phyloP scores from a whole-genome alignment of 1,140 invertebrate species.

The Conopomorpha cramerella region DNA sequence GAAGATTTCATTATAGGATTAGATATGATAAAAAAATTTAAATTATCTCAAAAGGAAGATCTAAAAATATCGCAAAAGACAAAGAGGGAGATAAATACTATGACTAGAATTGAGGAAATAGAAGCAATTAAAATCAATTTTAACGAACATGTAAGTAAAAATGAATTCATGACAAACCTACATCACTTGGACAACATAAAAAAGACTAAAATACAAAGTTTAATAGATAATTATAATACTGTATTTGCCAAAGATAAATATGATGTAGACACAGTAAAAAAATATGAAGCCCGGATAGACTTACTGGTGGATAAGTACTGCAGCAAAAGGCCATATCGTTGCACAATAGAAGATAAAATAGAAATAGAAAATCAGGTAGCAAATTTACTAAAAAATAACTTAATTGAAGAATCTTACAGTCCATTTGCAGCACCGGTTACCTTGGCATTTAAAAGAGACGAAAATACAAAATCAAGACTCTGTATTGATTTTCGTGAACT shows the following conservation, averaged over 20 bases:
- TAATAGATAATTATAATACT: conserved; percentile 13
- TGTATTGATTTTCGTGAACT: too few species aligned
- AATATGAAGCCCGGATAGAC: conserved; percentile 15
- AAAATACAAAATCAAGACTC: too few species aligned
- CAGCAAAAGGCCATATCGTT: conserved; percentile 22
- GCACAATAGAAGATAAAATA: conserved; percentile 22
- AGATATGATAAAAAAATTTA: conserved; percentile 47
- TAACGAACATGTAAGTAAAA: conserved; percentile 15
- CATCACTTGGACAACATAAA: conserved; percentile 13
- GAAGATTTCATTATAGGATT: conserved; percentile 39
- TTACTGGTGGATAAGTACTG: conserved; percentile 20
- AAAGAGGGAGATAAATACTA: not conserved
- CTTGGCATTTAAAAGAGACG: too few species aligned
- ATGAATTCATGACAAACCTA: conserved; percentile 10
- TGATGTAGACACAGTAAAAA: conserved; percentile 14
- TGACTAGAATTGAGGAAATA: not conserved
- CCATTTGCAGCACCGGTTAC: too few species aligned
- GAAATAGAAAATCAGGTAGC: too few species aligned
- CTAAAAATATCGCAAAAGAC: conserved; percentile 1
- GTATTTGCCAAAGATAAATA: conserved; percentile 30
- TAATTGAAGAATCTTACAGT: too few species aligned
- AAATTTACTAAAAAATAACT: too few species aligned
- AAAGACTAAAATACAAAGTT: conserved; percentile 10
- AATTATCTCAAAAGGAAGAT: conserved; percentile 59
- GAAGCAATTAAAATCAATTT: conserved; percentile 10